Conservation (phyloP, 2,113 vertebrate genomes). For the Sialia sialis region DNA sequence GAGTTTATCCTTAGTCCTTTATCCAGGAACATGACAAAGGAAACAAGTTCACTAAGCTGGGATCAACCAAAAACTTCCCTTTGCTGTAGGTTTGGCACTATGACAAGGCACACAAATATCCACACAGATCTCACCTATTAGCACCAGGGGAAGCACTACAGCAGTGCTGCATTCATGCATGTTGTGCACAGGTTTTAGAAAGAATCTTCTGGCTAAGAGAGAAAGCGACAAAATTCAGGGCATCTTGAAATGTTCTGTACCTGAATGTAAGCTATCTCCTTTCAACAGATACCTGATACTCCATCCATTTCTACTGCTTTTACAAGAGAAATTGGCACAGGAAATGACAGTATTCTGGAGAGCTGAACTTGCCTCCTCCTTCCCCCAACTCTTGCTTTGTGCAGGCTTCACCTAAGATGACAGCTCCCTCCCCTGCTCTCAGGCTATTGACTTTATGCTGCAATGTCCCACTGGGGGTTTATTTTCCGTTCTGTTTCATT, state of each 20-base stretch:
- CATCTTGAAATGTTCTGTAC: neutral
- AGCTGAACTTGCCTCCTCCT: neutral
- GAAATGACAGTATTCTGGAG: neutral
- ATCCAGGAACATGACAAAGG: neutral
- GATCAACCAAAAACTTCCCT: neutral
- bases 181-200: neutral
- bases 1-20: neutral
- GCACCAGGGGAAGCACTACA: neutral
- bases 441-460: neutral
- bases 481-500: conserved; percentile 26
- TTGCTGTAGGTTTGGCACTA: neutral
- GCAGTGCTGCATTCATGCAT: neutral
- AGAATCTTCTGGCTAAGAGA: neutral
- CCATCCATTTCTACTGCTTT: neutral
- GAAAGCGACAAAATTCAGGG: neutral
- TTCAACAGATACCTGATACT: neutral
- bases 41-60: neutral
- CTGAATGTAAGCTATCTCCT: neutral
- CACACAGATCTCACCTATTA: neutral
- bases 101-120: neutral
- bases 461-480: conserved; percentile 17
- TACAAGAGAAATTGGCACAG: neutral
- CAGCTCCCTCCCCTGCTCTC: conserved; percentile 13
- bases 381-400: neutral
- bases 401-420: conserved; percentile 5